phyloP scores from a whole-genome alignment of 2,888 invertebrate genomes.

The Desoria tigrina region DNA sequence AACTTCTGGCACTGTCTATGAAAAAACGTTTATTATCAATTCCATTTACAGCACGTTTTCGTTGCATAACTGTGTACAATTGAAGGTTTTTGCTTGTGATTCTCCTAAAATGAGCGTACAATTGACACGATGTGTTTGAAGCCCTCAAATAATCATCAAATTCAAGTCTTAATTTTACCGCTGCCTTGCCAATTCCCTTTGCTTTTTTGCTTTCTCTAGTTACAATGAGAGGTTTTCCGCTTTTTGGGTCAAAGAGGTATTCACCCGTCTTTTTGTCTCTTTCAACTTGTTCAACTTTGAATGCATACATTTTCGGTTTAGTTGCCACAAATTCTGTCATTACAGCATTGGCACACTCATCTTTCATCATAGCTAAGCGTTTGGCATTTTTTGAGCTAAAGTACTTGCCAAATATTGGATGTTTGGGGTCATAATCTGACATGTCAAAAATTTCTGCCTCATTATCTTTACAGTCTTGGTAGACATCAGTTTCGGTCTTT shows the following conservation, averaged over 20 bases:
- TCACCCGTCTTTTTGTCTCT: too few species aligned
- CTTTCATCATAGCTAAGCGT: constrained; percentile 21
- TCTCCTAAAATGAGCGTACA: not conserved
- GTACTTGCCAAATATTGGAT: constrained; percentile 21
- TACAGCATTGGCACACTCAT: constrained; percentile 15
- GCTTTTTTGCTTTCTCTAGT: constrained; percentile 14
- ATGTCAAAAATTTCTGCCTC: constrained; percentile 16
- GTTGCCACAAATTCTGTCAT: constrained; percentile 8
- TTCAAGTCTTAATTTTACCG: constrained; percentile 9
- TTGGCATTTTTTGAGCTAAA: constrained; percentile 13
- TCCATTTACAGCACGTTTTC: constrained; percentile 19
- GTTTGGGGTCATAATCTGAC: constrained; percentile 17
- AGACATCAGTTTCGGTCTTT: constrained; percentile 20
- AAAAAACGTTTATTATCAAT: constrained; percentile 30
- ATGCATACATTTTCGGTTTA: constrained; percentile 21
- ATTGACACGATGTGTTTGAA: too few species aligned
- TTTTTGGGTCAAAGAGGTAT: too few species aligned
- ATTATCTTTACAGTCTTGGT: constrained; percentile 18
- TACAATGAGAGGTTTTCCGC: not conserved
- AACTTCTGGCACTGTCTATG: not conserved
- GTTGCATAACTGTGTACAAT: constrained; percentile 13
- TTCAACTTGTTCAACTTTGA: not conserved
- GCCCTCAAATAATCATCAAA: constrained; percentile 8
- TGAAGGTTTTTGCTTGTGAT: constrained; percentile 19
- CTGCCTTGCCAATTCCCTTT: constrained; percentile 23